Evolutionary conservation across 1,140 invertebrate species (phyloP).

Genomic region (Drosophila kurseongensis): DNA sequence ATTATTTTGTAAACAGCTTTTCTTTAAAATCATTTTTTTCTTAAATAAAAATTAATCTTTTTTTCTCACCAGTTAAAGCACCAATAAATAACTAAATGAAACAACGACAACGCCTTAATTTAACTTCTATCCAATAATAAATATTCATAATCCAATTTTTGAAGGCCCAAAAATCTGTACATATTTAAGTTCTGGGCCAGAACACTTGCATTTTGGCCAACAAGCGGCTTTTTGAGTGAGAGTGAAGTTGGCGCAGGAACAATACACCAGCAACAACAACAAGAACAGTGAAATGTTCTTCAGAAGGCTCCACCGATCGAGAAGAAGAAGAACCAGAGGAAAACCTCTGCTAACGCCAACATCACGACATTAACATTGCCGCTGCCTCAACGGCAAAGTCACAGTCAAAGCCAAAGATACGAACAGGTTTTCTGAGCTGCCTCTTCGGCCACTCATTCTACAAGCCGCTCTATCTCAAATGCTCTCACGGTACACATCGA

Average conservation of each 20-base stretch:
- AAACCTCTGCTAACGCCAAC: conserved; percentile 37
- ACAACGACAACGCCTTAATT: no score
- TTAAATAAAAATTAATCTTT: no score
- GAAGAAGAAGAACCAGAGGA: conserved; percentile 10
- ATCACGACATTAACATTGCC: conserved; percentile 53
- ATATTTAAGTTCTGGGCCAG: conserved; percentile 29
- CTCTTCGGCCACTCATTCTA: conserved; percentile 6
- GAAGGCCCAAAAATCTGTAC: not conserved
- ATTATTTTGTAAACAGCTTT: no score
- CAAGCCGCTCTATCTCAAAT: conserved; percentile 10
- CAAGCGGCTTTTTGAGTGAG: conserved; percentile 82
- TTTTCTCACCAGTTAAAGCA: no score
- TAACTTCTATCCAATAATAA: no score
- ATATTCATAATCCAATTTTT: not conserved
- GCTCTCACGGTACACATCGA: conserved; percentile 16
- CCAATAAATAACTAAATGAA: no score
- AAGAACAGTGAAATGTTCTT: conserved; percentile 34
- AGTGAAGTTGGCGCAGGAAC: conserved; percentile 83
- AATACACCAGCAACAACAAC: conserved; percentile 37
- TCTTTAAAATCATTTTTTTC: no score
- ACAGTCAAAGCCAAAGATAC: conserved; percentile 78
- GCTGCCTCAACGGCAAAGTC: conserved; percentile 69
- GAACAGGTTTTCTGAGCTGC: conserved; percentile 55
- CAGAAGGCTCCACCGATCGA: conserved; percentile 27
- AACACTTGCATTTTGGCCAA: conserved; percentile 74